Base-by-base conservation (phyloP, 2,888 invertebrate genomes). In the Germaria angustata region DNA sequence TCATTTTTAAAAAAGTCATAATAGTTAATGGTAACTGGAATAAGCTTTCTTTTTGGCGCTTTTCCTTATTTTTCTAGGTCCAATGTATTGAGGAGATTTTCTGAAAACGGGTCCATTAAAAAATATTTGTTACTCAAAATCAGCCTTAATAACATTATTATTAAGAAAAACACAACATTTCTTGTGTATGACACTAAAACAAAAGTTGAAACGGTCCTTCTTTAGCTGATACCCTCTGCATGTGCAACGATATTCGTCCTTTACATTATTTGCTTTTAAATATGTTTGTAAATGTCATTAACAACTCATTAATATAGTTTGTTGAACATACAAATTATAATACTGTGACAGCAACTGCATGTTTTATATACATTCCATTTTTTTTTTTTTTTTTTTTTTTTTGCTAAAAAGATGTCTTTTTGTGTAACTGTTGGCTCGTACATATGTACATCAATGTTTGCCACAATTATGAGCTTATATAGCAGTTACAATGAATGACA, bases 281-380 rank as follows among this genome's bases (percentile, higher is more conserved):
- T 65, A 75, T 76, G 76, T 75, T 75, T 79, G 79, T 71, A 57
- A 68, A 76, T 84, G 68, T 69, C 77, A 84, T 84, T 84, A 84
- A 84, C 53, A 84, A 84, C 79, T 84, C 76, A 84, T 84, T 84
- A 77, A 80, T 84, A 71, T 81, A 84, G 79, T 79, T 79, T 79
- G 68, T 73, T 69, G 39, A 41, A 59, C 13, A 71, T 11, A 51
- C 65, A 73, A 59, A 72, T 80, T 51, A 36, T 46, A 51, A 53
- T 69, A 77, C 59, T 77, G 68, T 77, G 68, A 69, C 68, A 77
- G 59, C 41, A 51, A 68, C 28, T 28, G 6, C 28, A 24, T 68
- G 17, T 39, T 2, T 32, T 32, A 53, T 32, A 53, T 15, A 46
- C 4, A 34, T 22, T 4, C 1, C 3, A 32, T 28, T 20, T 17